These are phyloP conservation scores for Bothrops jararaca DNA, from an alignment of 2,113 vertebrate genomes.

Conservation along the genomic window DNA sequence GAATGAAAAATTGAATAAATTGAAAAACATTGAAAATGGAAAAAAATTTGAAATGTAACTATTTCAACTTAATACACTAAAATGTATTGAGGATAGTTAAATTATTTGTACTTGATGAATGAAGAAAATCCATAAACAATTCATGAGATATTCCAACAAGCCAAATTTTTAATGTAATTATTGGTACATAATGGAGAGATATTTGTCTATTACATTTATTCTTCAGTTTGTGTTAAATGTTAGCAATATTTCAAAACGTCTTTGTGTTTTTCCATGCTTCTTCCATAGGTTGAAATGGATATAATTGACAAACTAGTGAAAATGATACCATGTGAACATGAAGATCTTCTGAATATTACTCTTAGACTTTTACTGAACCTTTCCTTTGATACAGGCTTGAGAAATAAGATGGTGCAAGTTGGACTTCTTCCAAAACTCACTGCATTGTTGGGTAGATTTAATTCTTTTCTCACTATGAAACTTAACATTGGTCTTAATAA, in stretches of 20 bases:
- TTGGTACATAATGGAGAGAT: not conserved
- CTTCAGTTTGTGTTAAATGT: not conserved
- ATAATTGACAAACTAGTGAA: slow-evolving; percentile 86
- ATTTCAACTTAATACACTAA: not conserved
- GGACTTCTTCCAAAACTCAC: slow-evolving; percentile 88
- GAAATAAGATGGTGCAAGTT: slow-evolving; percentile 90
- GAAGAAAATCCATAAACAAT: not conserved
- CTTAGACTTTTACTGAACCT: slow-evolving; percentile 87
- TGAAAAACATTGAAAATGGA: too few relatives aligned
- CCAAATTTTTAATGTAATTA: not conserved
- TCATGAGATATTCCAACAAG: not conserved
- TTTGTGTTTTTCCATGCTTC: slow-evolving; percentile 7
- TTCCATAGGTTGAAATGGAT: slow-evolving; percentile 82
- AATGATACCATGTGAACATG: slow-evolving; percentile 85
- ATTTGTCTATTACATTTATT: not conserved
- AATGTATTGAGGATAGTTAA: slow-evolving; percentile 18
- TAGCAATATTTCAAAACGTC: not conserved
- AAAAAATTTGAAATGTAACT: not conserved
- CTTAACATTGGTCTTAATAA: not conserved
- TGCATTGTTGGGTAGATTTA: slow-evolving; percentile 79
- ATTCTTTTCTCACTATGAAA: not conserved
- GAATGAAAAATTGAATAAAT: not conserved
- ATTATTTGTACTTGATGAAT: not conserved
- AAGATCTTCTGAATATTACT: slow-evolving; percentile 84
- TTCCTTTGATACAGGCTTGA: slow-evolving; percentile 88